These are phyloP conservation scores for Solenopsis fugax DNA, from an alignment of 1,140 invertebrate species.

Conservation along the genomic window DNA sequence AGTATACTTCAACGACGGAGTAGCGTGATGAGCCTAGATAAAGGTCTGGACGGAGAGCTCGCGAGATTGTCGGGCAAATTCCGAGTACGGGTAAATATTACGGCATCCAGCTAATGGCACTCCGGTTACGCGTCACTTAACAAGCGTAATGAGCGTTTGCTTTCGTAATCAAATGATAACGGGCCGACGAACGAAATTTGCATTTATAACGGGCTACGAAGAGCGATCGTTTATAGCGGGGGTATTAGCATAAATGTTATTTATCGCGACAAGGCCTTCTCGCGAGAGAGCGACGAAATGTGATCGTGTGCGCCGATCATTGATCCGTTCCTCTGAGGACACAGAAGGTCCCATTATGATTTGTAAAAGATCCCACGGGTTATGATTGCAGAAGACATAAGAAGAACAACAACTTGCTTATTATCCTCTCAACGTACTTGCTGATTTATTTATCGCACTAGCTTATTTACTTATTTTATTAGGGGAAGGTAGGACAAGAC, in stretches of 20 bases:
- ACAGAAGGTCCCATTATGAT: not conserved
- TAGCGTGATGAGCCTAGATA: not conserved
- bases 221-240: conserved; percentile 14
- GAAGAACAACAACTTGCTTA: not conserved
- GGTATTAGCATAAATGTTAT: conserved; percentile 45
- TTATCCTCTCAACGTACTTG: not conserved
- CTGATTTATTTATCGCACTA: not conserved
- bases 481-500: too few species aligned
- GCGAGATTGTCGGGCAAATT: not conserved
- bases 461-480: not conserved
- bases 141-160: conserved; percentile 10
- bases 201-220: conserved; percentile 26
- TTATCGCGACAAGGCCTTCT: conserved; percentile 12
- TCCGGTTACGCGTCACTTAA: not conserved
- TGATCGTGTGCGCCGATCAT: conserved; percentile 13
- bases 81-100: conserved; percentile 21
- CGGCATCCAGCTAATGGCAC: conserved; percentile 5
- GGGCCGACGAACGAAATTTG: conserved; percentile 14
- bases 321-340: not conserved
- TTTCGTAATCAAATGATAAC: conserved; percentile 36
- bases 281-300: not conserved
- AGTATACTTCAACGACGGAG: not conserved
- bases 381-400: not conserved
- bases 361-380: not conserved
- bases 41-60: not conserved